Base-by-base conservation (phyloP, 1,140 invertebrate genomes). In the Prorops nasuta region DNA sequence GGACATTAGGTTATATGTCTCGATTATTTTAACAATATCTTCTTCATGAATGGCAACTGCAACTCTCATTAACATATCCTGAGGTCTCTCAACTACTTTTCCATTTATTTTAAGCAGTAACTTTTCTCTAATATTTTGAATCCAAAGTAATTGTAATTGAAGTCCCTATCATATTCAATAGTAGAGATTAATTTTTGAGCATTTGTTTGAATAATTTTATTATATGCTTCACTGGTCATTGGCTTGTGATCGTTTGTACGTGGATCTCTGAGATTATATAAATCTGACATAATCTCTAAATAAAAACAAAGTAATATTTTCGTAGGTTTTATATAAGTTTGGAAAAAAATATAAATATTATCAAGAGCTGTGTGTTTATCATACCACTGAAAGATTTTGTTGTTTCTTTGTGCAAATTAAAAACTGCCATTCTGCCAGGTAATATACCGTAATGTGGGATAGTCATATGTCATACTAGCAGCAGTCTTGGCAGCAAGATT, bases 41-140 rank as follows among this genome's bases (percentile, higher is more conserved):
- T 96, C 88, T 9, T 88, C 88, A 74, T 99, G 97, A 63, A 99
- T 98, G 12, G 95, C 97, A 52, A 99, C 88, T 17, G 97, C 78
- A 10, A 98, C 96, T 66, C 98, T 80, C 97, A 99, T 99, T 37
- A 99, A 77, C 95, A 99, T 95, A 52, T 99, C 96, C 66, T 99
- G 97, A 0, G 98, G 98, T 34, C 97, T 81, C 72, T 99, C 97
- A 3, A 86, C 94, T 38, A 98, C 89, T 84, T 96, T 96, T 0
- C 88, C 88, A 75, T 96, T 84, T 43, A 98, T 94, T 75, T 94
- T 96, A 16, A 99, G 72, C 40, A 99, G 71, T 99, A 99, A 1
- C 94, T 97, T 51, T 92, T 80, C 69, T 99, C 97, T 38, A 99
- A 77, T 3, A 96, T 99, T 81, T 98, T 99, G 64, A 99, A 99